These are phyloP conservation scores for Psephotus haematonotus DNA, from an alignment of 2,113 vertebrate genomes.

Conservation along the genomic window DNA sequence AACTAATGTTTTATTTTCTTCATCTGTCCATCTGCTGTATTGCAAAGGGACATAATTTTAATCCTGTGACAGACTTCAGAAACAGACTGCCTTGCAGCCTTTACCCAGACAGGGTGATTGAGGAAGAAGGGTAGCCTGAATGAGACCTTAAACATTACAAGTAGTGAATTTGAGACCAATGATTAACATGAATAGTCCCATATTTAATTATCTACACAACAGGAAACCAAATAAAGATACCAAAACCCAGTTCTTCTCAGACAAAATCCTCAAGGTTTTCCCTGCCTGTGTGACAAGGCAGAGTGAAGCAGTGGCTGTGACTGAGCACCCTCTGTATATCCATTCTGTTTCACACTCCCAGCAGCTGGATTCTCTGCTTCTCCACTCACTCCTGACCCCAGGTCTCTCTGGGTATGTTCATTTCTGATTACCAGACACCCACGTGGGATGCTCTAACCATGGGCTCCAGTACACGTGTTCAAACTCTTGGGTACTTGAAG, in stretches of 20 bases:
- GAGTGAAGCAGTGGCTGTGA: background rate
- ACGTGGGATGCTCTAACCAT: accelerated
- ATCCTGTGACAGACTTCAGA: background rate
- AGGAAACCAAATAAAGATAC: background rate
- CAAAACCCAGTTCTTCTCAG: background rate
- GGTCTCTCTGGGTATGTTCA: background rate
- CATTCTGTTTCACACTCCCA: background rate
- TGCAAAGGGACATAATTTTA: background rate
- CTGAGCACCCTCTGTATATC: background rate
- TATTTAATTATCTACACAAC: background rate
- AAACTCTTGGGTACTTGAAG: background rate
- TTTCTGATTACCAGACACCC: background rate
- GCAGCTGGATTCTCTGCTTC: background rate
- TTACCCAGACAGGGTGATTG: background rate
- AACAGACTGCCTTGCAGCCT: background rate
- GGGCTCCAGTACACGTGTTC: background rate
- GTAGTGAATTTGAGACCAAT: background rate
- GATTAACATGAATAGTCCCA: background rate
- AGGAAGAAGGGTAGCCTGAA: background rate
- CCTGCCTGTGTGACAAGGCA: background rate
- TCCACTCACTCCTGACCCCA: background rate
- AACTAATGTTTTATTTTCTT: background rate
- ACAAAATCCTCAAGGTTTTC: background rate
- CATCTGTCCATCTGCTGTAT: background rate
- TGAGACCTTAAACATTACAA: background rate